A percentile compares a stretch with the other conserved stretches of the same genome.
Evolutionary conservation across 2,113 vertebrate genomes (phyloP).

Genomic region (Esox niger): DNA sequence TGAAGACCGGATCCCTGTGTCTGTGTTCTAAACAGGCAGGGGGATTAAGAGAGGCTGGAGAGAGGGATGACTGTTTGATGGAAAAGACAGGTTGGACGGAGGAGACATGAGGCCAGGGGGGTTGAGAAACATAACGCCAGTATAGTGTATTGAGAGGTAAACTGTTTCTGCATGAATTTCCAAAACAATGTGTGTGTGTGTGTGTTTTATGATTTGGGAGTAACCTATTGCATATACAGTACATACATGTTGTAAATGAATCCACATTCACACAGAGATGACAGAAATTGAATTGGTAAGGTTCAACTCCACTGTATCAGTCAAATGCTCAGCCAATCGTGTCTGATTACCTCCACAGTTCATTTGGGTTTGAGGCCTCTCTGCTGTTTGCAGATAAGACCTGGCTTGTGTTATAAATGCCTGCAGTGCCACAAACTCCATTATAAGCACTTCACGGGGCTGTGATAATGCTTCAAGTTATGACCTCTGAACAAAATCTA

Average conservation of each 20-base stretch:
- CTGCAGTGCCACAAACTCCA: constrained; percentile 55
- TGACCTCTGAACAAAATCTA: constrained; percentile 68
- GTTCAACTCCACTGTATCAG: constrained; percentile 11
- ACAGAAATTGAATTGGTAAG: constrained; percentile 32
- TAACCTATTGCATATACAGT: constrained; percentile 4
- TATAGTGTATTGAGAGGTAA: neutral
- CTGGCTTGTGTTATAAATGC: constrained; percentile 67
- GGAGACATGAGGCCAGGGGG: constrained; percentile 24
- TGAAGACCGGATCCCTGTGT: too few species aligned
- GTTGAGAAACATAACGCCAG: constrained; percentile 15
- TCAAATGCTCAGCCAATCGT: constrained; percentile 42
- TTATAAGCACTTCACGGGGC: constrained; percentile 68
- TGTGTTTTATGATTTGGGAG: constrained; percentile 6
- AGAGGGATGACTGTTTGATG: constrained; percentile 19
- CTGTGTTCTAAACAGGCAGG: constrained; percentile 51
- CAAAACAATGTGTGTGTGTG: constrained; percentile 25
- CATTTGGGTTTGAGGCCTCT: constrained; percentile 42
- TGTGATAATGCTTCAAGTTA: constrained; percentile 64
- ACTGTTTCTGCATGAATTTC: constrained; percentile 26
- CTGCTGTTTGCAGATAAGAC: constrained; percentile 40
- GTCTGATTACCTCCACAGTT: constrained; percentile 50
- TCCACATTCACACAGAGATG: neutral
- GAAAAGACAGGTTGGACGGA: constrained; percentile 9
- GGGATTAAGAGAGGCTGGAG: constrained; percentile 50
- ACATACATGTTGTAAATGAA: constrained; percentile 34